Conservation (phyloP, 2,113 vertebrate species). For the Campylorhamphus procurvoides region DNA sequence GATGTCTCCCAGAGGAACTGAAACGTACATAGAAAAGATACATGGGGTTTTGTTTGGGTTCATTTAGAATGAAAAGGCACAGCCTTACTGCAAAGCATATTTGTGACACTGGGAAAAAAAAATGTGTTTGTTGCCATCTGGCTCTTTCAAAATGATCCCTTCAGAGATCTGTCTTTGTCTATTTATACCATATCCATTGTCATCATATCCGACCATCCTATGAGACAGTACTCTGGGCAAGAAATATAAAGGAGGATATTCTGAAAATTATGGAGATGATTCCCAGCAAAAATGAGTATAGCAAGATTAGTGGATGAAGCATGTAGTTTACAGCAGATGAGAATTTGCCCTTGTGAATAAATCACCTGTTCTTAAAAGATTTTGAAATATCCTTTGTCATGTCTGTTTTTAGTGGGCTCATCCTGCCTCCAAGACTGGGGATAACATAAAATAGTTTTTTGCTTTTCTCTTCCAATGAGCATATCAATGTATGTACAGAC, state of each 20-base stretch:
- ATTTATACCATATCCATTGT: slow-evolving; percentile 1
- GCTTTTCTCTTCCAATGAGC: neutral
- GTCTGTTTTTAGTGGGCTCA: neutral
- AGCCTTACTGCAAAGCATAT: slow-evolving; percentile 18
- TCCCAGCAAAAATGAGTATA: neutral
- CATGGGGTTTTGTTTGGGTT: slow-evolving; percentile 24
- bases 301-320: neutral
- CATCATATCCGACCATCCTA: neutral
- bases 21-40: neutral
- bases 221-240: neutral
- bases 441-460: neutral
- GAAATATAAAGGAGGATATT: neutral
- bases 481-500: neutral
- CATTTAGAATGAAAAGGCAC: slow-evolving; percentile 36
- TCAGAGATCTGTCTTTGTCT: slow-evolving; percentile 49
- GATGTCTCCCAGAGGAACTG: neutral
- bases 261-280: neutral
- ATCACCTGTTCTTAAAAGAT: neutral
- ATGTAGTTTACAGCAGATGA: neutral
- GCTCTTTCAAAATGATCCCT: slow-evolving; percentile 38
- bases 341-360: neutral
- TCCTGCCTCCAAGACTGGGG: neutral
- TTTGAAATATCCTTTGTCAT: neutral
- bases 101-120: slow-evolving; percentile 9
- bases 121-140: slow-evolving; percentile 41